phyloP scores from a whole-genome alignment of 2,888 invertebrate genomes.

The Agrypnus murinus region DNA sequence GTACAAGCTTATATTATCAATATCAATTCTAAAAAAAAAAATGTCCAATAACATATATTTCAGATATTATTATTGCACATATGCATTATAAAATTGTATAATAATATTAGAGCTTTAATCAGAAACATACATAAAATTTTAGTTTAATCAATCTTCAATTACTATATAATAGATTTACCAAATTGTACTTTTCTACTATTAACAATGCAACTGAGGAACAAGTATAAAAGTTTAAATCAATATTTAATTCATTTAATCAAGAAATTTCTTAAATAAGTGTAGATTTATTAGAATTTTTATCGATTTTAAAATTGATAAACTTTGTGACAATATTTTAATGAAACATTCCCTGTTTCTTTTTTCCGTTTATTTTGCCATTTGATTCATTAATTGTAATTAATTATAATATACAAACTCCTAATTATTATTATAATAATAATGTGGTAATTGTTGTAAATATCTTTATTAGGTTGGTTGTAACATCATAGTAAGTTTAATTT shows the following conservation, averaged over 20 bases:
- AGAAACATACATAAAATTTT: background rate
- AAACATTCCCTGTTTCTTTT: slow-evolving; percentile 18
- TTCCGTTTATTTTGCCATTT: too few relatives aligned
- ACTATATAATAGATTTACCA: slow-evolving; percentile 17
- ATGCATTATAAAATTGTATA: background rate
- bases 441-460: slow-evolving; percentile 42
- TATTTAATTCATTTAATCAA: slow-evolving; percentile 5
- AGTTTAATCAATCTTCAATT: slow-evolving; percentile 16
- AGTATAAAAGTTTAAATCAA: slow-evolving; percentile 1
- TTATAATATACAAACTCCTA: slow-evolving; percentile 5
- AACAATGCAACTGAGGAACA: background rate
- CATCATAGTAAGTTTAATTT: slow-evolving; percentile 34
- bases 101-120: slow-evolving; percentile 15
- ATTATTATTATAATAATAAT: background rate
- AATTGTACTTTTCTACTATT: slow-evolving; percentile 23
- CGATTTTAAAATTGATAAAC: background rate
- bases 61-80: slow-evolving; percentile 21
- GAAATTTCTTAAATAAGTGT: slow-evolving; percentile 4
- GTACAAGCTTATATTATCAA: too few relatives aligned
- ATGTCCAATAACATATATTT: too few relatives aligned
- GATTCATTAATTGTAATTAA: background rate
- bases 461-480: slow-evolving; percentile 40
- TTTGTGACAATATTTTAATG: slow-evolving; percentile 9
- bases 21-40: too few relatives aligned
- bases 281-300: slow-evolving; percentile 6